A percentile compares a stretch with the other conserved stretches of the same genome.
Conservation (phyloP, 2,113 vertebrate species). For the Rhinolophus sinicus region DNA sequence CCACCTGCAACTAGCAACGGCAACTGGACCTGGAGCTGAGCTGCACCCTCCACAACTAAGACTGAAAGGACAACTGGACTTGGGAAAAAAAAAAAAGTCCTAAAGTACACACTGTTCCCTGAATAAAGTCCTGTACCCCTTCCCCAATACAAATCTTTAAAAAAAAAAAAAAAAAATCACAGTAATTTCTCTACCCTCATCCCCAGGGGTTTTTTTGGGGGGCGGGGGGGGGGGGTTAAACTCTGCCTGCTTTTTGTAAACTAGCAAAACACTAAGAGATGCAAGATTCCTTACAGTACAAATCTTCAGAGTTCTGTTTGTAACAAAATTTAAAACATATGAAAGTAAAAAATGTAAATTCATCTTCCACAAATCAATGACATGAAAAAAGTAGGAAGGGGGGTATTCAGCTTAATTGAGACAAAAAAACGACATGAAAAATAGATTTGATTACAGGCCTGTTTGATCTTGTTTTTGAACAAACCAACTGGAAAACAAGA, state of each 20-base stretch:
- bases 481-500: background rate
- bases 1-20: too few relatives aligned
- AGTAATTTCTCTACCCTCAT: background rate
- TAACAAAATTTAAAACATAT: background rate
- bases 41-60: too few relatives aligned
- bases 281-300: background rate
- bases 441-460: background rate
- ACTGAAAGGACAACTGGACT: too few relatives aligned
- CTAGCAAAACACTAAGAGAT: constrained; percentile 21
- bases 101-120: too few relatives aligned
- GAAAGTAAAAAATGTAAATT: background rate
- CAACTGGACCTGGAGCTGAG: too few relatives aligned
- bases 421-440: background rate
- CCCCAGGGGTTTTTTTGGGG: background rate
- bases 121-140: too few relatives aligned
- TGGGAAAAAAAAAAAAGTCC: too few relatives aligned
- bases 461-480: constrained; percentile 11
- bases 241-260: constrained; percentile 7
- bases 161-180: background rate
- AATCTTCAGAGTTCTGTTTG: background rate
- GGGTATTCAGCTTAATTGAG: background rate
- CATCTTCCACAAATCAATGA: background rate
- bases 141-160: too few relatives aligned
- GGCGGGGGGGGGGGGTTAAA: background rate
- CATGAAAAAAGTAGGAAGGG: background rate